These are phyloP conservation scores for Temnopleurus reevesii DNA, from an alignment of 53 echinoderm and acorn worm genomes.

Conservation along the genomic window DNA sequence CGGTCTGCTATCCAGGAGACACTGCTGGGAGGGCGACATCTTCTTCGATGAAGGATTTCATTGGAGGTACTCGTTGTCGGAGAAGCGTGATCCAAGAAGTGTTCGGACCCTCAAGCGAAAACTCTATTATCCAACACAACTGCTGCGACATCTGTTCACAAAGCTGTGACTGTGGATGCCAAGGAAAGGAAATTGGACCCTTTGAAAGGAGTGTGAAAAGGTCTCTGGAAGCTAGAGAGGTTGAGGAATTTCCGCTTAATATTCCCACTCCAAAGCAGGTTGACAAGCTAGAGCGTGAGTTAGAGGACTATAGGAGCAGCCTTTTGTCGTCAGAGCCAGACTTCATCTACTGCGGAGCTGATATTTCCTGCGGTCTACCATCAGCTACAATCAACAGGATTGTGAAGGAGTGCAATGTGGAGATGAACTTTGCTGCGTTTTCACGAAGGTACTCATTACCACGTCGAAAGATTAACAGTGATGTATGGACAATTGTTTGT, in stretches of 20 bases:
- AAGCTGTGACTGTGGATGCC: background rate
- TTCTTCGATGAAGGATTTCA: slow-evolving; percentile 34
- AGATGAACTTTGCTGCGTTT: background rate
- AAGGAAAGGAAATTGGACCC: background rate
- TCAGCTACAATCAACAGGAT: background rate
- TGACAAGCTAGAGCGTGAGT: background rate
- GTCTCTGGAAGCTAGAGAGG: background rate
- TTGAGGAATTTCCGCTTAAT: background rate
- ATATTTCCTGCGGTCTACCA: background rate
- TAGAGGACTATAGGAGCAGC: background rate
- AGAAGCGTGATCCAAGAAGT: background rate
- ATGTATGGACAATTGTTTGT: background rate
- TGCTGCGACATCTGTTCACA: background rate
- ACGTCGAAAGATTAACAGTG: background rate
- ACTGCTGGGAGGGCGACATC: background rate
- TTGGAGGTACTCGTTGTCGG: slow-evolving; percentile 20
- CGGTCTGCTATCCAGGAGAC: slow-evolving; percentile 26
- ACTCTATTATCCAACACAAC: background rate
- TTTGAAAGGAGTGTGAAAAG: background rate
- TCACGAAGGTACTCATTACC: background rate
- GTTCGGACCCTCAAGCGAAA: background rate
- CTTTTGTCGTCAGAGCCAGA: background rate
- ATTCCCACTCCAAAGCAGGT: background rate
- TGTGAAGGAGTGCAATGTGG: slow-evolving; percentile 8
- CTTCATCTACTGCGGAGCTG: slow-evolving; percentile 10